Evolutionary conservation across 1,140 invertebrate genomes (phyloP), one percentile per base, ranked within the genome.

Genomic region (Bombus sibiricus): DNA sequence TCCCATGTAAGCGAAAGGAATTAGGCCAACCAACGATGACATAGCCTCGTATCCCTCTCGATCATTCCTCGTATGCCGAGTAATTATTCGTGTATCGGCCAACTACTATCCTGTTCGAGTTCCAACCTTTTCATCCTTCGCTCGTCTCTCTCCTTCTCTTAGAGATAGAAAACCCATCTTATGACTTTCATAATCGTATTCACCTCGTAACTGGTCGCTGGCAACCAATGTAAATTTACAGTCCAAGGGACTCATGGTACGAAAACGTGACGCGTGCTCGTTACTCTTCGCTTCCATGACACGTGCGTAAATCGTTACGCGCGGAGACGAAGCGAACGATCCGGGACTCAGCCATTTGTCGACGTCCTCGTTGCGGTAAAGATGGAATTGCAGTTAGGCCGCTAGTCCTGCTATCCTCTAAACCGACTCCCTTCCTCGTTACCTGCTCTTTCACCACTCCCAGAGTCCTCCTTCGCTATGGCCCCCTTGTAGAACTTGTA

Each of bases 1-100:
- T 94, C 91, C 91, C 89, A 0, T 53, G 18, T 22, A 90, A 41
- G 75, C 74, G 90, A 92, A 39, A 89, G 90, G 88, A 94, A 94
- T 94, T 94, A 91, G 93, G 93, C 93, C 92, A 93, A 90, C 86
- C 80, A 85, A 77, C 84, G 90, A 87, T 92, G 92, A 93, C 92
- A 92, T 91, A 93, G 92, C 86, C 81, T 84, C 85, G 90, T 87
- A 83, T 83, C 81, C 86, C 83, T 79, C 88, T 88, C 91, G 88
- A 91, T 91, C 90, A 93, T 91, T 91, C 86, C 87, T 91, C 75
- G 88, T 86, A 86, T 83, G 78, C 81, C 78, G 77, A 47, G 81
- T 88, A 92, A 93, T 93, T 93, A 92, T 93, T 93, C 91, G 92
- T 92, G 86, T 91, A 76, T 92, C 86, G 88, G 86, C 59, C 85